Base-by-base conservation (phyloP, 2,113 vertebrate genomes). In the Shinisaurus crocodilurus region DNA sequence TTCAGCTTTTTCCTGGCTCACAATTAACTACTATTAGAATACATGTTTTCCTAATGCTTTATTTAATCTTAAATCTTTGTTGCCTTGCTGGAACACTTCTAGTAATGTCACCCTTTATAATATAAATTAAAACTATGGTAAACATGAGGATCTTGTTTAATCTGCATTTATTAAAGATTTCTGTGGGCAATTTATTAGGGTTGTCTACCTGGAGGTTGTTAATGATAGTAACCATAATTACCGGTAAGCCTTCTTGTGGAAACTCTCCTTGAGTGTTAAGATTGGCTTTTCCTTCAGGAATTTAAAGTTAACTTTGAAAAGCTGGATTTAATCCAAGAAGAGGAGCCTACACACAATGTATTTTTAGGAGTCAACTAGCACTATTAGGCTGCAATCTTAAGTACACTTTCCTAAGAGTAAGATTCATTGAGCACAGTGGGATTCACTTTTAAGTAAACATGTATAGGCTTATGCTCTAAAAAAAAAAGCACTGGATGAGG, bases 91-190 rank as follows among this genome's bases (percentile, higher is more conserved):
- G 85, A 54, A 85, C 88, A 63, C 87, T 83, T 90, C 54, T 94
- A 95, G 89, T 90, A n/a, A n/a, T n/a, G n/a, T n/a, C n/a, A n/a
- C n/a, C n/a, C n/a, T n/a, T 90, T 75, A 48, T 89, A 91, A 89
- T 89, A 88, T 89, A 94, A 90, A 79, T 57, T 72, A 95, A 80
- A 88, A 93, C 89, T 48, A 67, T 85, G 79, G 37, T 74, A 92
- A 90, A 45, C 88, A 9, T 8, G 32, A 23, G 70, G 50, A 80
- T 88, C 91, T 93, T 29, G 10, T 89, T 91, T 93, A 86, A 92
- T 43, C 50, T 95, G 74, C 45, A 69, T 91, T 92, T n/a, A 1
- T 4, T 25, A 82, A 90, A 72, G 23, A 40, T 86, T 77, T 89
- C 86, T 75, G 85, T 89, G 75, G 86, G 83, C n/a, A 87, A 15